Evolutionary conservation across 2,888 invertebrate species (phyloP).

Genomic region (Agrotis puta): DNA sequence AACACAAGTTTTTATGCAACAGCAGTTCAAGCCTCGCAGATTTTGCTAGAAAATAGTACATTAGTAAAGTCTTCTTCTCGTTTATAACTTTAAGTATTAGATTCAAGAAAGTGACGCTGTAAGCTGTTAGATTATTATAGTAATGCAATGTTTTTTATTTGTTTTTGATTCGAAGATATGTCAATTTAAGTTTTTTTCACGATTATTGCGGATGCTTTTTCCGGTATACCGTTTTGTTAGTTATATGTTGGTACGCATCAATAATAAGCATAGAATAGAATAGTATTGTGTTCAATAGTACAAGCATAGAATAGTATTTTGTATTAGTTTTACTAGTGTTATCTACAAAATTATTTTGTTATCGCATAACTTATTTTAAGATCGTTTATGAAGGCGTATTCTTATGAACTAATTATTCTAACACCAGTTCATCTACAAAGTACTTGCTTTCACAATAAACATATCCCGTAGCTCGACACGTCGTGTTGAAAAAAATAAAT

Average conservation of each 20-base stretch:
- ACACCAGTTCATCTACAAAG: constrained; percentile 56
- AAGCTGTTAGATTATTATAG: constrained; percentile 43
- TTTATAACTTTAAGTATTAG: constrained; percentile 16
- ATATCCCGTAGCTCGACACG: constrained; percentile 59
- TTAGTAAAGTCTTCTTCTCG: constrained; percentile 31
- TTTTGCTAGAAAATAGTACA: constrained; percentile 10
- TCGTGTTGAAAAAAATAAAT: constrained; percentile 68
- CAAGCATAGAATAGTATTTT: constrained; percentile 42
- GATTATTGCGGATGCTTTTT: constrained; percentile 17
- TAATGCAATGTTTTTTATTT: constrained; percentile 38
- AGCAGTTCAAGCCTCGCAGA: constrained; percentile 19
- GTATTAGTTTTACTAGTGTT: constrained; percentile 44
- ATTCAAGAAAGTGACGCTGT: constrained; percentile 36
- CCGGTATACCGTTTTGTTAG: constrained; percentile 39
- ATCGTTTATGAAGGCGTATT: constrained; percentile 51
- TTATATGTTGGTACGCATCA: constrained; percentile 39
- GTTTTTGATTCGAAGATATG: constrained; percentile 42
- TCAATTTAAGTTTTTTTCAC: constrained; percentile 49
- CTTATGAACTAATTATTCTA: constrained; percentile 61
- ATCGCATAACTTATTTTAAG: constrained; percentile 25
- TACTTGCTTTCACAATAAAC: constrained; percentile 67
- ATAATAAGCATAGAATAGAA: constrained; percentile 41
- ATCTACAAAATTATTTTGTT: constrained; percentile 22
- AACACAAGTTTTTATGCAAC: constrained; percentile 16
- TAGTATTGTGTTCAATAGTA: constrained; percentile 14